Percentiles rank a stretch among this genome's conserved stretches.
These are phyloP conservation scores for Panulirus ornatus DNA, from an alignment of 1,140 invertebrate species.

Conservation along the genomic window DNA sequence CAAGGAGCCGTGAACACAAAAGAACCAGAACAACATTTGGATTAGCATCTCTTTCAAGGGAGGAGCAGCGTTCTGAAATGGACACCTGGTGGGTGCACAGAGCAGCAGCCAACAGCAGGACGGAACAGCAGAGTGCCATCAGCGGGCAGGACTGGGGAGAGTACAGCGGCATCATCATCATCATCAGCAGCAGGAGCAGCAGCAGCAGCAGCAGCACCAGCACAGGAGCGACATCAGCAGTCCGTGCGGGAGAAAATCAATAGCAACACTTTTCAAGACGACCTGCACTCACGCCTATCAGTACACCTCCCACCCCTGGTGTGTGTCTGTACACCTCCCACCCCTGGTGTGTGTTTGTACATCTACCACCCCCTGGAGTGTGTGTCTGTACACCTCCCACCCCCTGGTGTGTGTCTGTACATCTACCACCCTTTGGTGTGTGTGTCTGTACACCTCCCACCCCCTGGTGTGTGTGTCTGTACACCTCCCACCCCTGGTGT, in stretches of 20 bases:
- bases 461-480: no score
- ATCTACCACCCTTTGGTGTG: no score
- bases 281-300: slow-evolving; percentile 20
- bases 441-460: no score
- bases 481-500: no score
- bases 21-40: neutral
- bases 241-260: slow-evolving; percentile 39
- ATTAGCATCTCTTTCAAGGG: neutral
- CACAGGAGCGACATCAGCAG: neutral
- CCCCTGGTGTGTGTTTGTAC: no score
- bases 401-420: no score
- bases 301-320: no score
- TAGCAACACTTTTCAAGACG: slow-evolving; percentile 60
- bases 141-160: neutral
- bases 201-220: neutral
- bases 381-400: no score
- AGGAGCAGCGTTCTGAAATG: neutral
- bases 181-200: neutral
- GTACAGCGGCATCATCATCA: neutral
- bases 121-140: neutral
- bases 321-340: no score
- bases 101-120: neutral
- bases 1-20: neutral
- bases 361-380: no score
- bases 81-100: neutral